A percentile compares a stretch with the other conserved stretches of the same genome.
These are phyloP conservation scores for Dolomedes plantarius DNA, from an alignment of 2,888 invertebrate genomes.

Conservation along the genomic window DNA sequence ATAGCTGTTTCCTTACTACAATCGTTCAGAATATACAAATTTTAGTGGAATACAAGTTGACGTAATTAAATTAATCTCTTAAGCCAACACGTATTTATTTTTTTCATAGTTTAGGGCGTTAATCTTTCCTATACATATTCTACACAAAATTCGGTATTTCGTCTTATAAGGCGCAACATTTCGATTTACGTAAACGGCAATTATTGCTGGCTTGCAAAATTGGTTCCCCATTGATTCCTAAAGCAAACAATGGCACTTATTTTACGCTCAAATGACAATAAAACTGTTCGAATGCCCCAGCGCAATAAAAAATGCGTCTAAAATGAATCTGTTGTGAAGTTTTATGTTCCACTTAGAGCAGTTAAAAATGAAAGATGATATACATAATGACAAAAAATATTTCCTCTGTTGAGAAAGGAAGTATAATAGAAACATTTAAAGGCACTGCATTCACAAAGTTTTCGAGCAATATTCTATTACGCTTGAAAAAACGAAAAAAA, in stretches of 20 bases:
- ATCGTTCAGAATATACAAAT: no score
- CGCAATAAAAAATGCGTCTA: constrained; percentile 25
- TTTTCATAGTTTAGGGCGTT: no score
- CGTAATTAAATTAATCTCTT: no score
- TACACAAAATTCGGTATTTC: no score
- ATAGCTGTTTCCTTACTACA: no score
- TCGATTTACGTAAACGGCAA: constrained; percentile 8
- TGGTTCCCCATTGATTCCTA: constrained; percentile 12
- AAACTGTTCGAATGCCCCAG: constrained; percentile 32
- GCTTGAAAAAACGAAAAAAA: no score
- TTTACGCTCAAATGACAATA: constrained; percentile 33
- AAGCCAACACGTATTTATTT: no score
- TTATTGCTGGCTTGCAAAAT: constrained; percentile 13
- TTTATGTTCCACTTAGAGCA: constrained; percentile 26
- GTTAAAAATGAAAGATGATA: constrained; percentile 10
- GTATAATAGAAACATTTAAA: not conserved
- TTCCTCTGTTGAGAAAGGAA: not conserved
- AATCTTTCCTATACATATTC: no score
- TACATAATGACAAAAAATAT: not conserved
- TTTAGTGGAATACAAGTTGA: no score
- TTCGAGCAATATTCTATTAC: no score
- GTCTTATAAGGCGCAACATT: not conserved
- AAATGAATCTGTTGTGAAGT: constrained; percentile 29
- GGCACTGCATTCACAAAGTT: not conserved
- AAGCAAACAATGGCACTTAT: constrained; percentile 43